Evolutionary conservation across 2,113 vertebrate genomes (phyloP).

Genomic region (Geococcyx californianus): DNA sequence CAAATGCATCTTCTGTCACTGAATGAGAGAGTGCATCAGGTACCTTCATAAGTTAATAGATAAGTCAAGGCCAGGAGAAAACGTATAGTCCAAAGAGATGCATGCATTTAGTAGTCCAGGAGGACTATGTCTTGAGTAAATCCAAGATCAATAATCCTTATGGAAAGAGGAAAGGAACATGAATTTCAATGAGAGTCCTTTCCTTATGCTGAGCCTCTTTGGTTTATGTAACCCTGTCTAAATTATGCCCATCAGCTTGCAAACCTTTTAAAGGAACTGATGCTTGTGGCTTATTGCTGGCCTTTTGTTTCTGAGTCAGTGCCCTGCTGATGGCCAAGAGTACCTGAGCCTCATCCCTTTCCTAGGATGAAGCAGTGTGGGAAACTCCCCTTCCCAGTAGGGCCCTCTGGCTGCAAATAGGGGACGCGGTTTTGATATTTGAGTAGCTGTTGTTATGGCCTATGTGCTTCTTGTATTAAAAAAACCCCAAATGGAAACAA

Average conservation of each 20-base stretch:
- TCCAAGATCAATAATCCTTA: not conserved
- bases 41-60: not conserved
- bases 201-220: not conserved
- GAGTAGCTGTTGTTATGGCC: not conserved
- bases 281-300: not conserved
- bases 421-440: not conserved
- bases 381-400: not conserved
- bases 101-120: not conserved
- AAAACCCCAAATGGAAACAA: too few species aligned
- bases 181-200: accelerated
- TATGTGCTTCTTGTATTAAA: not conserved
- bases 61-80: not conserved
- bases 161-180: not conserved
- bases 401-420: not conserved
- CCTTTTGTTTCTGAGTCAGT: not conserved
- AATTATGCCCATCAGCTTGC: not conserved
- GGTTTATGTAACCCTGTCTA: not conserved
- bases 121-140: not conserved
- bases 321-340: not conserved
- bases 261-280: not conserved
- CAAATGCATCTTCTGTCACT: not conserved
- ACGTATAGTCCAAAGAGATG: not conserved
- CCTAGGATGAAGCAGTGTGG: not conserved
- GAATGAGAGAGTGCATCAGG: not conserved
- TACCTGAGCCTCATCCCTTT: not conserved